These are phyloP conservation scores for Erpetoichthys calabaricus DNA, from an alignment of 2,797 vertebrate genomes.

Conservation along the genomic window DNA sequence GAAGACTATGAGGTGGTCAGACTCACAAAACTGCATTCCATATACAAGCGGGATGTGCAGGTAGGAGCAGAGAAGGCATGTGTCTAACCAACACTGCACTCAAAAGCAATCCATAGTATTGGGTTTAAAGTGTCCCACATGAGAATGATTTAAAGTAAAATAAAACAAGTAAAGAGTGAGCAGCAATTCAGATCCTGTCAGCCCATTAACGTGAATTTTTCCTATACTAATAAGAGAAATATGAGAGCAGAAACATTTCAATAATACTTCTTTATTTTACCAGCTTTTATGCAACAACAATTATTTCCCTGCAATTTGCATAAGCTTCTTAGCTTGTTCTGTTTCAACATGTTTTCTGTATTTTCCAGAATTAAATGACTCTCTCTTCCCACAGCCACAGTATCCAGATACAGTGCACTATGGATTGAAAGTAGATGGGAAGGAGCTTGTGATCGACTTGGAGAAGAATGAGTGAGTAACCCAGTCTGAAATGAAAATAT, in stretches of 20 bases:
- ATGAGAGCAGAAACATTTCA: no score
- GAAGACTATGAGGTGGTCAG: conserved; percentile 44
- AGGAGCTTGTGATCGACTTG: conserved; percentile 43
- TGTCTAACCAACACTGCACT: not conserved
- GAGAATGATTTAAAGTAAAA: not conserved
- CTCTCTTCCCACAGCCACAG: conserved; percentile 16
- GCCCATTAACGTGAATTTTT: no score
- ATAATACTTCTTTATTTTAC: no score
- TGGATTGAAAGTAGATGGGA: conserved; percentile 38
- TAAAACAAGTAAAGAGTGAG: no score
- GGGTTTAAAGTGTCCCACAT: not conserved
- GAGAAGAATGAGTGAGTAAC: conserved; percentile 41
- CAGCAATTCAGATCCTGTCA: no score
- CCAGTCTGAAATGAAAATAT: not conserved
- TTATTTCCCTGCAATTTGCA: no score
- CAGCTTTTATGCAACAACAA: no score
- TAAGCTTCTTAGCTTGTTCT: not conserved
- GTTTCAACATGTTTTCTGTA: not conserved
- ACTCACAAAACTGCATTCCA: conserved; percentile 41
- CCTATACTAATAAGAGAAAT: no score
- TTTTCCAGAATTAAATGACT: not conserved
- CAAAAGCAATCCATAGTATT: not conserved
- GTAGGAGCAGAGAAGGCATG: no score
- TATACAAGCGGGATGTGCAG: conserved; percentile 41
- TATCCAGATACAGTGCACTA: conserved; percentile 40